Conservation (phyloP, 2,113 vertebrate genomes). For the Plectropomus leopardus region DNA sequence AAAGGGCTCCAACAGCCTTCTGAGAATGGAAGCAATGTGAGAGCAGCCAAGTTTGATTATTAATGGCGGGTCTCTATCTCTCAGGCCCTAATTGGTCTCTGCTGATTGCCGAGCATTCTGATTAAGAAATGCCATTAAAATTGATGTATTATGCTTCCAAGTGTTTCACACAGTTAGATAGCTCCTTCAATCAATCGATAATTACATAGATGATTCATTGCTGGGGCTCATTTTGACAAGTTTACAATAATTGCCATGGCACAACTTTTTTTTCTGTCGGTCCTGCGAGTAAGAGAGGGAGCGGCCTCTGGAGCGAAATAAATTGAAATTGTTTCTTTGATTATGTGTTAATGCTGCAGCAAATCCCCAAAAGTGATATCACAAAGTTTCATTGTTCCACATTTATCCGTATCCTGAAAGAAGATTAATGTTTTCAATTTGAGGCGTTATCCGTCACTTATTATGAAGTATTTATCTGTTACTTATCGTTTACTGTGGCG, state of each 20-base stretch:
- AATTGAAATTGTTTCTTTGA: constrained; percentile 11
- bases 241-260: constrained; percentile 68
- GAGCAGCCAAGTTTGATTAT: constrained; percentile 76
- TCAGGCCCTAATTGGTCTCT: constrained; percentile 83
- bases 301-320: background rate
- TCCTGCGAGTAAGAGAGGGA: constrained; percentile 2
- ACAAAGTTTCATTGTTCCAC: background rate
- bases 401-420: background rate
- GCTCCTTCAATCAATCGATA: constrained; percentile 83
- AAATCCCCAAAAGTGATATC: constrained; percentile 7
- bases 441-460: background rate
- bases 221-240: constrained; percentile 67
- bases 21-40: constrained; percentile 54
- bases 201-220: constrained; percentile 82
- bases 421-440: background rate
- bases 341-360: background rate
- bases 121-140: constrained; percentile 86
- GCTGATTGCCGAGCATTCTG: constrained; percentile 82
- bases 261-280: constrained; percentile 38
- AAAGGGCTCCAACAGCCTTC: constrained; percentile 45
- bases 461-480: background rate
- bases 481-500: constrained; percentile 19
- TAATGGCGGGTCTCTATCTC: constrained; percentile 81
- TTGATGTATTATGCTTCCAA: constrained; percentile 80
- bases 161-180: constrained; percentile 77